phyloP scores from a whole-genome alignment of 2,113 vertebrate species.

The Tylochromis polylepis region DNA sequence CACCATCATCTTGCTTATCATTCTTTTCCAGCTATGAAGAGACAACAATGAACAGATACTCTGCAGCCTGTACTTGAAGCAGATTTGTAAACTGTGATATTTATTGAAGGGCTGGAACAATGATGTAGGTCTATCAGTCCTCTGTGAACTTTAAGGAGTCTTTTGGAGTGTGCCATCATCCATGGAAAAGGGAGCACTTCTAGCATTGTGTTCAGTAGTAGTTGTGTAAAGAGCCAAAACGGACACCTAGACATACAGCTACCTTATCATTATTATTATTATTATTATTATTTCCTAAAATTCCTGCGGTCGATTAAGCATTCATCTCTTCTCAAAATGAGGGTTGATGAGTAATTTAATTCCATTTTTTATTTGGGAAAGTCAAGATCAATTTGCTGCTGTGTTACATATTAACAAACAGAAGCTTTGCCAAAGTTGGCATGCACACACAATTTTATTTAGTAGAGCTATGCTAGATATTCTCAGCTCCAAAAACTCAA shows the following conservation, averaged over 20 bases:
- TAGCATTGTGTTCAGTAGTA: constrained; percentile 7
- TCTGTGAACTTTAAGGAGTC: constrained; percentile 30
- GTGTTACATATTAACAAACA: constrained; percentile 5
- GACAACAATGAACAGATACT: not conserved
- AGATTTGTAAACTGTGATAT: not conserved
- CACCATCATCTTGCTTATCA: not conserved
- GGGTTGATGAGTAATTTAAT: not conserved
- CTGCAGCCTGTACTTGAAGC: not conserved
- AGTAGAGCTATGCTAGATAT: not conserved
- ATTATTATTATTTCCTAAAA: not conserved
- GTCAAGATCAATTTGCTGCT: not conserved
- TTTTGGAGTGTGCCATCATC: constrained; percentile 1
- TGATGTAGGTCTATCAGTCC: not conserved
- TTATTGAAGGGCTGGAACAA: not conserved
- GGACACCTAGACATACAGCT: not conserved
- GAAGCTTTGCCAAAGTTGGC: constrained; percentile 29
- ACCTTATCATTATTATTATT: not conserved
- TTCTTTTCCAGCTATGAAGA: not conserved
- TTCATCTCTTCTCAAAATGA: not conserved
- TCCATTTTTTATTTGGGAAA: not conserved
- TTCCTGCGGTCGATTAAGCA: not conserved
- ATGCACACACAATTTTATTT: not conserved
- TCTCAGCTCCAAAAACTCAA: not conserved
- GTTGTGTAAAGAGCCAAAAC: not conserved
- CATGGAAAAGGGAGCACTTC: constrained; percentile 52